Evolutionary conservation across 1,140 invertebrate genomes (phyloP), one percentile per base, ranked within the genome.

Genomic region (Lepidurus apus): DNA sequence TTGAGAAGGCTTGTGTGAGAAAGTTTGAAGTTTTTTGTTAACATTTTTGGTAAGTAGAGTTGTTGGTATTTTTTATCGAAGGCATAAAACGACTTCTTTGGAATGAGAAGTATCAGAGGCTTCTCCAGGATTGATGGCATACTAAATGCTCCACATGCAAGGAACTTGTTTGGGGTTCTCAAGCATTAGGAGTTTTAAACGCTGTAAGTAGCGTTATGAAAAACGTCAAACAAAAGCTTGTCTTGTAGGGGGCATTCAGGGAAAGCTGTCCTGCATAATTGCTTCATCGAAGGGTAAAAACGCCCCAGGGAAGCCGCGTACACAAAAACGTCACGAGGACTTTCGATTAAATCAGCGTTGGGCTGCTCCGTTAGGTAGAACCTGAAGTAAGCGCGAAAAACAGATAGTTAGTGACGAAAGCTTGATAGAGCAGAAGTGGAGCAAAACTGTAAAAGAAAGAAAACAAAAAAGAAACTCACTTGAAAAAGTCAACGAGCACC

Each of bases 161-260:
- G n/a, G 53, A 65, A 65, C 53, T 65, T 21, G 53, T 65, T 65
- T 65, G 8, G 9, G 13, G 13, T 17, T 65, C 53, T 17, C 53
- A 65, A 65, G 17, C 10, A 47, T 47, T 47, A 6, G 10, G 10
- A 47, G 17, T 65, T 65, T 65, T 65, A 65, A 1, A 65, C 53
- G 53, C 53, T 65, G 53, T 65, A 65, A 65, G 53, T 65, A 65
- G 53, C 53, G n/a, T 65, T 65, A 17, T 65, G 53, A 21, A 65
- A 65, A 9, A 21, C 53, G 21, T 13, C 53, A 65, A 65, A 65
- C 17, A 65, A 21, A 21, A 65, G 9, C 3, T 65, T 13, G 53
- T 65, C 53, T 65, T 65, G 53, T 7, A 65, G 13, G 13, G 53
- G 53, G 21, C 53, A 65, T 65, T 65, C 53, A 21, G 53, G 53